Conservation (phyloP, 2,888 invertebrate species). For the Lithophane semibrunnea region DNA sequence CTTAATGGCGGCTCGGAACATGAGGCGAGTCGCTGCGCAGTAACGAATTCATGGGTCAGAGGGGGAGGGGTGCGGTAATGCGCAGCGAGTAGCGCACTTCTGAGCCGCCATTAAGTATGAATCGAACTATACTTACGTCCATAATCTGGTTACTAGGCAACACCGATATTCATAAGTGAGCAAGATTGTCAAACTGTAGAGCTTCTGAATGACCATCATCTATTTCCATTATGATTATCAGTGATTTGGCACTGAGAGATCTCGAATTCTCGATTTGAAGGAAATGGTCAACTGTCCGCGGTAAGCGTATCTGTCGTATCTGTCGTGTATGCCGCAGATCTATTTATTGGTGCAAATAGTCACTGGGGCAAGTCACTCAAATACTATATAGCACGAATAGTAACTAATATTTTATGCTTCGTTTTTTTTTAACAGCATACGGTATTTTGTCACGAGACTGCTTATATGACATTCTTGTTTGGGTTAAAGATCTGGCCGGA, state of each 20-base stretch:
- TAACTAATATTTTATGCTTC: slow-evolving; percentile 39
- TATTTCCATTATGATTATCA: background rate
- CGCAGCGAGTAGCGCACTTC: no score
- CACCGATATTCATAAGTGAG: background rate
- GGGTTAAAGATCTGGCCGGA: slow-evolving; percentile 2
- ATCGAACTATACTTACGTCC: background rate
- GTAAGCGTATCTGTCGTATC: background rate
- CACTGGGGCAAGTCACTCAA: background rate
- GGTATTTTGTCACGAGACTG: slow-evolving; percentile 37
- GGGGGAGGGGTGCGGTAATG: no score
- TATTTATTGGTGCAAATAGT: background rate
- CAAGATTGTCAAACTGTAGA: background rate
- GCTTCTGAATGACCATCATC: background rate
- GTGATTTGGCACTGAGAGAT: background rate
- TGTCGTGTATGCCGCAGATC: background rate
- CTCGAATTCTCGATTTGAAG: background rate
- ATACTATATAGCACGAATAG: background rate
- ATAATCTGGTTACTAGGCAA: background rate
- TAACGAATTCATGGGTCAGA: no score
- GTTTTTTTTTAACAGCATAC: slow-evolving; percentile 52
- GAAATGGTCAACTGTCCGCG: background rate
- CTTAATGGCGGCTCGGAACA: no score
- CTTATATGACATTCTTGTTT: slow-evolving; percentile 21
- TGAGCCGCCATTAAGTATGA: no score
- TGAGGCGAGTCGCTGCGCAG: no score